Evolutionary conservation across 2,797 vertebrate genomes (phyloP), one percentile per base, ranked within the genome.

Genomic region (Halcyon chelicuti): DNA sequence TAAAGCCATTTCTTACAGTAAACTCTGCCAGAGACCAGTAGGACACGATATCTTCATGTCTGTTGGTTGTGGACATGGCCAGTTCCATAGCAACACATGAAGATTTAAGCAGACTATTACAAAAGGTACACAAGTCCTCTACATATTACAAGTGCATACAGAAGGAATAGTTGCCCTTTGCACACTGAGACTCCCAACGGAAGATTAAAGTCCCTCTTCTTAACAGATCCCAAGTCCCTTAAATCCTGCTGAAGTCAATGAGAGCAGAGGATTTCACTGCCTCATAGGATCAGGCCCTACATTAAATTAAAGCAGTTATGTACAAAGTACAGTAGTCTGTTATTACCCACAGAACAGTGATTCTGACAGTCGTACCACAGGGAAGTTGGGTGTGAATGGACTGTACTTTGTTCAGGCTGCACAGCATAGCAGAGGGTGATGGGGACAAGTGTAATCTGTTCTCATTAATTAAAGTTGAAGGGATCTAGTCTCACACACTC

Each of bases 111-210:
- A 6, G 62, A 84, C 82, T 83, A 11, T 63, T 92, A 73, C 71
- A 94, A 88, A 94, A 96, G 75, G 65, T 87, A 40, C 74, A 33
- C 47, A 95, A 94, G 79, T 95, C 71, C 81, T 49, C 29, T 79
- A 65, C 42, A 28, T 88, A 40, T 29, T 83, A 72, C 1, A 0
- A 58, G 66, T 33, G 63, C 5, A 0, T 77, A 9, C 52, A 47
- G 63, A 65, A 76, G 72, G 33, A 90, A 29, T 19, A 62, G 33
- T 22, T 82, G 57, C 63, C 68, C 54, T 84, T 74, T 2, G 7
- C 6, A 0, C 2, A 2, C 28, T 74, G 7, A 3, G 44, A 28
- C 49, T 84, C 33, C 76, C 1, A 0, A 35, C 1, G 2, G 74
- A 83, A 87, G 39, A 81, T 92, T 83, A 82, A 72, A 83, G 47